These are phyloP conservation scores for Cephus runcator DNA, from an alignment of 2,888 invertebrate species.

Conservation along the genomic window DNA sequence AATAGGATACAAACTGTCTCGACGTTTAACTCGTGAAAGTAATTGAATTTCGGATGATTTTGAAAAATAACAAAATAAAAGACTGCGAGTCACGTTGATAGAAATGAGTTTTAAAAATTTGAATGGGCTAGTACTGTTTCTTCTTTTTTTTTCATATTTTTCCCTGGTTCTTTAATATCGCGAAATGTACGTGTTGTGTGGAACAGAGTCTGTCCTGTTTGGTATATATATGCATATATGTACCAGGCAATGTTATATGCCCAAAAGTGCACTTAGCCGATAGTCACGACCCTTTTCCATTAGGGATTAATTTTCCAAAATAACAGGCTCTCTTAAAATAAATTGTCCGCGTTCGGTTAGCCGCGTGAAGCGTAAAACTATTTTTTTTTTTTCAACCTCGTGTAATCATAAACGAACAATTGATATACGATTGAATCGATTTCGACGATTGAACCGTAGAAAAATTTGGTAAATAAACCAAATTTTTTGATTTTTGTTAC, in stretches of 20 bases:
- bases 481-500: conserved; percentile 39
- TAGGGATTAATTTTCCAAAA: background rate
- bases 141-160: too few relatives aligned
- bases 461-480: too few relatives aligned
- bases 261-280: background rate
- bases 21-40: too few relatives aligned
- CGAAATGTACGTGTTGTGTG: background rate
- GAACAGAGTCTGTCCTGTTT: background rate
- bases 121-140: too few relatives aligned
- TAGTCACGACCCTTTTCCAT: background rate
- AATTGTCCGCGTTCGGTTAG: background rate
- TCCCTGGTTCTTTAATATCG: background rate
- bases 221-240: background rate
- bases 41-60: too few relatives aligned
- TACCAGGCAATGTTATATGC: background rate
- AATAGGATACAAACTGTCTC: too few relatives aligned
- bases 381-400: too few relatives aligned
- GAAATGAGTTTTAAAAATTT: too few relatives aligned
- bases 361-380: too few relatives aligned
- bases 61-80: too few relatives aligned
- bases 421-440: background rate
- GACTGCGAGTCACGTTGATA: too few relatives aligned
- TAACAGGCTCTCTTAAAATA: background rate
- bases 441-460: too few relatives aligned
- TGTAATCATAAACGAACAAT: background rate